These are phyloP conservation scores for Charaxes varanes DNA, from an alignment of 1,140 invertebrate genomes.

Conservation along the genomic window DNA sequence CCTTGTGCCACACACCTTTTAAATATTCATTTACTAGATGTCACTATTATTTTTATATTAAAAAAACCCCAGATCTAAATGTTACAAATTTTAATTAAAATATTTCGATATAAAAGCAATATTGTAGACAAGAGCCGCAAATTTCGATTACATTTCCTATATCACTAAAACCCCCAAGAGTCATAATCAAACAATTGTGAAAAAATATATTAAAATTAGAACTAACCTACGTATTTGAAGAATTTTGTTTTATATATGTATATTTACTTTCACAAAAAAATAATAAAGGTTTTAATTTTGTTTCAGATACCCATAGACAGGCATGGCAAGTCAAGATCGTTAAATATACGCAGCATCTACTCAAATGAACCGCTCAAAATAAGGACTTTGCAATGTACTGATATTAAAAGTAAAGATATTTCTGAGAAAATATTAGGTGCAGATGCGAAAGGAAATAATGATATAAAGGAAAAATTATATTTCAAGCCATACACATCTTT, in stretches of 20 bases:
- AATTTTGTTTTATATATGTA: constrained; percentile 3
- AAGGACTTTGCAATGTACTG: constrained; percentile 33
- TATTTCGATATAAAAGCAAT: no score
- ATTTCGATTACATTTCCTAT: no score
- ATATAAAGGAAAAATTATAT: constrained; percentile 45
- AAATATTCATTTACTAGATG: no score
- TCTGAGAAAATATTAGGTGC: constrained; percentile 12
- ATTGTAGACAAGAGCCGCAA: no score
- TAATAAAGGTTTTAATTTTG: constrained; percentile 22
- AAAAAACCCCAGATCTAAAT: no score
- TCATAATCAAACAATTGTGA: no score
- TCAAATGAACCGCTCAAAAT: constrained; percentile 39
- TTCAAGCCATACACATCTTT: constrained; percentile 51
- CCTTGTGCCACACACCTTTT: no score
- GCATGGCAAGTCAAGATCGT: constrained; percentile 57
- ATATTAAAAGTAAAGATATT: constrained; percentile 28
- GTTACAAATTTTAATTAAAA: no score
- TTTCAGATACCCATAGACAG: constrained; percentile 66
- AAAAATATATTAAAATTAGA: no score
- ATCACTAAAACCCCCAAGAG: no score
- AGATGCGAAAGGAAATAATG: constrained; percentile 34
- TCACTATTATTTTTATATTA: no score
- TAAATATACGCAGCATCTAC: constrained; percentile 49
- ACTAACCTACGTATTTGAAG: background rate
- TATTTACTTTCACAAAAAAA: background rate